Percentiles rank a stretch among this genome's conserved stretches.
Conservation (phyloP, 2,113 vertebrate species). For the Corythoichthys intestinalis region DNA sequence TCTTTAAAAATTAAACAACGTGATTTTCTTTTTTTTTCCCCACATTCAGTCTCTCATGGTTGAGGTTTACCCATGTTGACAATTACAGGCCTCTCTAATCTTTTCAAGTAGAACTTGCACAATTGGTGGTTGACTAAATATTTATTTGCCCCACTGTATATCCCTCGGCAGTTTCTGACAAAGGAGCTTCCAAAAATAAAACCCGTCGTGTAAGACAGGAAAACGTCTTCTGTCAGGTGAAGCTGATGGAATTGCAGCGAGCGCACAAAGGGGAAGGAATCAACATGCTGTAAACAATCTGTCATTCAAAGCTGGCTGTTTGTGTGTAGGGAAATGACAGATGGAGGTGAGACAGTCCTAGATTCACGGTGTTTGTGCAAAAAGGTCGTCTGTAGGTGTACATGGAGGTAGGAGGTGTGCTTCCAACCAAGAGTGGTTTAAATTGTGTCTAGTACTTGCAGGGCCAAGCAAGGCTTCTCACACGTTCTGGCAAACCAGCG, state of each 20-base stretch:
- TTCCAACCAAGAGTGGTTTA: background rate
- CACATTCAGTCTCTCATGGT: no score
- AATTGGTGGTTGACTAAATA: no score
- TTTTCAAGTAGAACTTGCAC: no score
- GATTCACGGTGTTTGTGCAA: background rate
- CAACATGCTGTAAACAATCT: conserved; percentile 17
- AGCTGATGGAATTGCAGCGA: conserved; percentile 27
- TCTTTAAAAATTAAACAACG: no score
- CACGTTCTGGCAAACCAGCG: conserved; percentile 20
- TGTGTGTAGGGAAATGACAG: conserved; percentile 3
- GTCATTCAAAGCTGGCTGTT: background rate
- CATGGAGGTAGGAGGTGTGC: background rate
- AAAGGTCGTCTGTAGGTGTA: background rate
- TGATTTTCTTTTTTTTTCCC: no score
- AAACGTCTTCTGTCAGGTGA: conserved; percentile 10
- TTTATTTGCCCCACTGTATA: no score
- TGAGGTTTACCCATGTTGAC: no score
- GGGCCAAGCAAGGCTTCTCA: conserved; percentile 34
- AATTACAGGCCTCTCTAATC: no score
- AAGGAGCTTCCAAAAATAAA: conserved; percentile 19
- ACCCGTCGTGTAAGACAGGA: conserved; percentile 20
- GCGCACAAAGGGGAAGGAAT: conserved; percentile 30
- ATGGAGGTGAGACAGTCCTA: background rate
- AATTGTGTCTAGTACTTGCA: conserved; percentile 20
- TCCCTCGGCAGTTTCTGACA: conserved; percentile 6